Conservation (phyloP, 2,797 vertebrate genomes). For the Acomys russatus region DNA sequence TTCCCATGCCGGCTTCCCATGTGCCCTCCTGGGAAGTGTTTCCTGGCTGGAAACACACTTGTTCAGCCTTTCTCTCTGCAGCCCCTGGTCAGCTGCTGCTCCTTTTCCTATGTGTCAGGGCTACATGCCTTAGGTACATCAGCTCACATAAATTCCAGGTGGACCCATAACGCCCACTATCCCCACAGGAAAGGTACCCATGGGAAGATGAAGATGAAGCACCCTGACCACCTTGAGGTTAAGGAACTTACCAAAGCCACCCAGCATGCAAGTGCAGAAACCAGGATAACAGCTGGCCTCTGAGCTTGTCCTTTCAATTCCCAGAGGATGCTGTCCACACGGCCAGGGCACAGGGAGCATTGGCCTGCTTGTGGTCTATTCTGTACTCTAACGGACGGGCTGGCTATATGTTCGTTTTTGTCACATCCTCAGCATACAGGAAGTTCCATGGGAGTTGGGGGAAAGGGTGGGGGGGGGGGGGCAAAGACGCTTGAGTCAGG, state of each 20-base stretch:
- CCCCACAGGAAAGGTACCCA: not conserved
- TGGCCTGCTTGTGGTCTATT: not conserved
- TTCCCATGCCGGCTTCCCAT: not conserved
- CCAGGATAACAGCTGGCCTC: too few species aligned
- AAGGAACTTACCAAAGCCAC: not conserved
- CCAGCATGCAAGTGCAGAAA: not conserved
- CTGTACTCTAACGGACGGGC: not conserved
- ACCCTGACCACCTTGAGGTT: not conserved
- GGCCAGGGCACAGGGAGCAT: fast-evolving
- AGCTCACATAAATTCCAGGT: not conserved
- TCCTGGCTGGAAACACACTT: not conserved
- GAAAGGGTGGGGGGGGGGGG: too few species aligned
- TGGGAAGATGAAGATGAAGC: not conserved
- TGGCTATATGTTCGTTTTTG: not conserved
- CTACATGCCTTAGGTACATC: not conserved
- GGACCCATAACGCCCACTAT: too few species aligned
- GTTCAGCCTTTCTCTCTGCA: too few species aligned
- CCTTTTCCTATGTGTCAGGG: not conserved
- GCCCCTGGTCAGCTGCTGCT: not conserved
- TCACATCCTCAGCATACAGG: not conserved
- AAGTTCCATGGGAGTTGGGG: not conserved
- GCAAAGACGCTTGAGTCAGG: not conserved
- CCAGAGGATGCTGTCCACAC: not conserved
- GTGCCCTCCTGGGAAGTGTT: not conserved
- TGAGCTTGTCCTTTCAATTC: not conserved